Base-by-base conservation (phyloP, 2,888 invertebrate species). In the Troides aeacus region DNA sequence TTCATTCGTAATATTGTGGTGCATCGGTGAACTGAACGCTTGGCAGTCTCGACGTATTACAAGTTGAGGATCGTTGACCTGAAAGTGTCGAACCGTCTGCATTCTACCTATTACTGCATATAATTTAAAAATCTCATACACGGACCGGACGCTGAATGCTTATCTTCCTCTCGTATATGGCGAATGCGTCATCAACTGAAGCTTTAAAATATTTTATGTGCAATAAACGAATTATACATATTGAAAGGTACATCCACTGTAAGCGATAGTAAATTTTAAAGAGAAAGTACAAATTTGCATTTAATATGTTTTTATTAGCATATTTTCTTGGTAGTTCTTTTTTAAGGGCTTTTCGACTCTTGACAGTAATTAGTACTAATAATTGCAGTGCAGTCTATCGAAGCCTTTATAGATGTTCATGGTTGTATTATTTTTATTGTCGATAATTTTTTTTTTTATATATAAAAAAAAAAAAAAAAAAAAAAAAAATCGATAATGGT, bases 51-150 rank as follows among this genome's bases (percentile, higher is more conserved):
- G n/a, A 18, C 36, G 56, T 56, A 57, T 62, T 67, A 57, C 53
- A 62, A 62, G 67, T 53, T 30, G 53, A 59, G 62, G 69, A 65
- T 64, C 69, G 57, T 69, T 69, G 69, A 69, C 69, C 69, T 62
- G 62, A 65, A 65, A 69, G 57, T 65, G 65, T 69, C 65, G 61
- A 69, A 69, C 64, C 57, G 69, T 69, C 69, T 69, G 65, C 69
- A 65, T 69, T 61, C 64, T 65, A 64, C 68, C 59, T 59, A 64
- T 68, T 60, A 39, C 60, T 59, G 60, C 53, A 61, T 62, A 62
- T 62, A 56, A 64, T 69, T 64, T 64, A 57, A 69, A 64, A 65
- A 65, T 42, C 56, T 69, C 42, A 65, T 57, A 62, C 56, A 46
- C 57, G 61, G 60, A 64, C 39, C 64, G 60, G 59, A 60, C 68